phyloP scores from a whole-genome alignment of 2,888 invertebrate genomes.

The Herminia tarsipennalis region DNA sequence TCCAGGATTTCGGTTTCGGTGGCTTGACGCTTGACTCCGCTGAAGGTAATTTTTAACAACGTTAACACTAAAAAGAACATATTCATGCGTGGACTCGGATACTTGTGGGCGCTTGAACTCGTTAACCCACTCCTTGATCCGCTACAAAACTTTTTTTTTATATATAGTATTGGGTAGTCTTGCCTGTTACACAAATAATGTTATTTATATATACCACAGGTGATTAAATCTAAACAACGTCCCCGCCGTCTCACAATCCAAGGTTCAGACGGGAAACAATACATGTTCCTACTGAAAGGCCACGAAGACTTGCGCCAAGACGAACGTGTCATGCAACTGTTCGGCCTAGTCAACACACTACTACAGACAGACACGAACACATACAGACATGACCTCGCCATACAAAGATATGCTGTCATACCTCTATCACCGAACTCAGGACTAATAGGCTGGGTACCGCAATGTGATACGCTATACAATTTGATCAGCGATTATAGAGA shows the following conservation, averaged over 20 bases:
- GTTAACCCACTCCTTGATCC: too few species aligned
- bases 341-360: slow-evolving; percentile 97
- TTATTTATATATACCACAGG: slow-evolving; percentile 78
- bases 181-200: too few species aligned
- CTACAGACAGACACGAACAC: slow-evolving; percentile 98
- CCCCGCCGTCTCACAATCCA: slow-evolving; percentile 97
- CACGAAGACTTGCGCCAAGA: slow-evolving; percentile 99
- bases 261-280: slow-evolving; percentile 98
- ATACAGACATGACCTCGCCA: slow-evolving; percentile 92
- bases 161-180: too few species aligned
- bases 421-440: slow-evolving; percentile 99
- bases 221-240: slow-evolving; percentile 99
- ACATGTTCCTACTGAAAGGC: slow-evolving; percentile 99
- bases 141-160: too few species aligned
- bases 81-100: too few species aligned
- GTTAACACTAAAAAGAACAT: too few species aligned
- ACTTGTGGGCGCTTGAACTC: too few species aligned
- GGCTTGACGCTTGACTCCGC: too few species aligned
- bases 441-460: slow-evolving; percentile 99
- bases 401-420: slow-evolving; percentile 97
- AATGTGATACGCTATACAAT: slow-evolving; percentile 99
- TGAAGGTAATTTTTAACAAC: too few species aligned
- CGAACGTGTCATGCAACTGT: slow-evolving; percentile 99
- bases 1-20: too few species aligned
- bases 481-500: slow-evolving; percentile 98